Base-by-base conservation (phyloP, 1,140 invertebrate species). In the Bilobella aurantiaca region DNA sequence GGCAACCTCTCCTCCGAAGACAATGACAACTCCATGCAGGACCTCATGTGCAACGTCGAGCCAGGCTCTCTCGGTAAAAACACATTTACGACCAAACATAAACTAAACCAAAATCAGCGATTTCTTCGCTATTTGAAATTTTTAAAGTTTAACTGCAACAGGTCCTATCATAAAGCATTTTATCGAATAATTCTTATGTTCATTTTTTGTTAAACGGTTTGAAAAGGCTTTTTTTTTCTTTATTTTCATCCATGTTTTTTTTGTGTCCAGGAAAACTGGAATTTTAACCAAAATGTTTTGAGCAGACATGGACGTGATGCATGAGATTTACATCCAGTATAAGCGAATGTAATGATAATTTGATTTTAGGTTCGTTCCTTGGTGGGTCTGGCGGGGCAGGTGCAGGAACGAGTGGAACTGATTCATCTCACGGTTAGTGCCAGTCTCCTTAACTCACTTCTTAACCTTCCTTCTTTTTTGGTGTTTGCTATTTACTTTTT, bases 11-110 rank as follows among this genome's bases (percentile, higher is more conserved):
- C 63, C 21, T 65, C 65, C 25, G 70, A 72, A 59, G 70, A 72
- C 46, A 72, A 71, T 63, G 70, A 69, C 21, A 65, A 67, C 27
- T 69, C 67, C n/a, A 63, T 65, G 34, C 64, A 66, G 34, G 70
- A 72, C 42, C 67, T 70, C 58, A 37, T 67, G 14, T 63, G 63
- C 3, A 58, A 57, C 25, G 65, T 60, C 49, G 64, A 61, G 59
- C 32, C 18, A 8, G 58, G 53, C 27, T 46, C 58, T 21, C 8
- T 67, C 5, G 66, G 66, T 67, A 63, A 64, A 28, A n/a, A n/a
- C n/a, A n/a, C 25, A 31, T 18, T 53, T 53, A 28, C 12, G 3
- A 28, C 34, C 34, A 42, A 42, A 8, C 8, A 42, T 42, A n/a
- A n/a, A n/a, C n/a, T n/a, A n/a, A n/a, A n/a, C n/a, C n/a, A n/a